Percentiles rank a stretch among this genome's conserved stretches.
phyloP scores from a whole-genome alignment of 2,888 invertebrate species.

The Harpagoxenus sublaevis region DNA sequence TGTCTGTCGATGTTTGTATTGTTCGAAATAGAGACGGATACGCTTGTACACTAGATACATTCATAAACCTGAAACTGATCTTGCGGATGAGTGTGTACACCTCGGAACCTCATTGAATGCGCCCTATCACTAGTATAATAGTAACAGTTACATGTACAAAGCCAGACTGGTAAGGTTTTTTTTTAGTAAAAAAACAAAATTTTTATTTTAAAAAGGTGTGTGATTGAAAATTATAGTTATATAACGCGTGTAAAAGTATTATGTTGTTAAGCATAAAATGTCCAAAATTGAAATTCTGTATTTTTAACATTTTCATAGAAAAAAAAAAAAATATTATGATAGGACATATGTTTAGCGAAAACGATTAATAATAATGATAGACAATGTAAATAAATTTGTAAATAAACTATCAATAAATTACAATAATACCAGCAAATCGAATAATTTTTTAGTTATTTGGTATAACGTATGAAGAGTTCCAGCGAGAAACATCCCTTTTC shows the following conservation, averaged over 20 bases:
- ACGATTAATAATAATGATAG: not conserved
- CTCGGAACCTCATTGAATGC: not conserved
- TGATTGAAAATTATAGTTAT: not conserved
- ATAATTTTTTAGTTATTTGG: not conserved
- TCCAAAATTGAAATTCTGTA: not conserved
- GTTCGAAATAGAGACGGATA: conserved; percentile 43
- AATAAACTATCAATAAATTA: not conserved
- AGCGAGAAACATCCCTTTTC: not conserved
- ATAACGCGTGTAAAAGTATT: not conserved
- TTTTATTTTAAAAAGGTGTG: not conserved
- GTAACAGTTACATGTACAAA: not conserved
- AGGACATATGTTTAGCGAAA: not conserved
- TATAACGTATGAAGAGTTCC: not conserved
- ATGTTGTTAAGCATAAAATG: not conserved
- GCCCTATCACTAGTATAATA: not conserved
- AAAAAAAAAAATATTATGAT: not conserved
- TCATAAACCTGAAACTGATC: conserved; percentile 35
- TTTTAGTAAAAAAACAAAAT: not conserved
- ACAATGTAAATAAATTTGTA: not conserved
- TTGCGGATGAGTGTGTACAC: not conserved
- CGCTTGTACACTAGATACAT: conserved; percentile 29
- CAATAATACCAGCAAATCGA: not conserved
- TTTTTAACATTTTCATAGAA: not conserved
- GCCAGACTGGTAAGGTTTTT: not conserved
- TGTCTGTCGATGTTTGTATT: conserved; percentile 40